Conservation (phyloP, 1,140 invertebrate species). For the Eufriesea mexicana region DNA sequence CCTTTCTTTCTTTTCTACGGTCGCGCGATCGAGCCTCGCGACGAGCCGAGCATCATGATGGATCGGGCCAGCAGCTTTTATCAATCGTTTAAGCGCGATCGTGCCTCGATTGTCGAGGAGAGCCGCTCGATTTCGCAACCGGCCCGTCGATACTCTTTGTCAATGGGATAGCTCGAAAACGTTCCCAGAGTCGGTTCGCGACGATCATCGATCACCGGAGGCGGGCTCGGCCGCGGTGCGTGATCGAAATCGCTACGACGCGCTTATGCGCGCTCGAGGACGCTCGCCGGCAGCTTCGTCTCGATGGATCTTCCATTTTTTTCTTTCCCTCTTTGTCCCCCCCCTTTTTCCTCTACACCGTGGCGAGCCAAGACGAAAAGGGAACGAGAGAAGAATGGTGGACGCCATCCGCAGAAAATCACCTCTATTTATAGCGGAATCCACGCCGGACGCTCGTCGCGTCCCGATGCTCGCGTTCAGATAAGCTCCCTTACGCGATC, state of each 20-base stretch:
- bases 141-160: constrained; percentile 71
- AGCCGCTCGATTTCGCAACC: constrained; percentile 58
- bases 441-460: background rate
- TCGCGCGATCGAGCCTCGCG: constrained; percentile 20
- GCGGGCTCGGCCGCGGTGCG: constrained; percentile 49
- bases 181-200: constrained; percentile 54
- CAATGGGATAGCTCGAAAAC: constrained; percentile 61
- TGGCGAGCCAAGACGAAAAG: background rate
- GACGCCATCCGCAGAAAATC: background rate
- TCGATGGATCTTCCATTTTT: background rate
- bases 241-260: constrained; percentile 59
- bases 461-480: background rate
- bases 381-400: background rate
- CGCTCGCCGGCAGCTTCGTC: background rate
- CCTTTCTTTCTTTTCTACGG: background rate
- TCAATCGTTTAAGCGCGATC: constrained; percentile 73
- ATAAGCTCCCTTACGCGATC: background rate
- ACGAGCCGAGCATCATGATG: constrained; percentile 70
- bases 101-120: constrained; percentile 71
- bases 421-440: constrained; percentile 34
- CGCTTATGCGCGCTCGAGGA: constrained; percentile 45
- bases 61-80: constrained; percentile 74
- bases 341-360: background rate
- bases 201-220: constrained; percentile 65
- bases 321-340: background rate